Evolutionary conservation across 2,888 invertebrate genomes (phyloP).

Genomic region (Rhabditoides inermis): DNA sequence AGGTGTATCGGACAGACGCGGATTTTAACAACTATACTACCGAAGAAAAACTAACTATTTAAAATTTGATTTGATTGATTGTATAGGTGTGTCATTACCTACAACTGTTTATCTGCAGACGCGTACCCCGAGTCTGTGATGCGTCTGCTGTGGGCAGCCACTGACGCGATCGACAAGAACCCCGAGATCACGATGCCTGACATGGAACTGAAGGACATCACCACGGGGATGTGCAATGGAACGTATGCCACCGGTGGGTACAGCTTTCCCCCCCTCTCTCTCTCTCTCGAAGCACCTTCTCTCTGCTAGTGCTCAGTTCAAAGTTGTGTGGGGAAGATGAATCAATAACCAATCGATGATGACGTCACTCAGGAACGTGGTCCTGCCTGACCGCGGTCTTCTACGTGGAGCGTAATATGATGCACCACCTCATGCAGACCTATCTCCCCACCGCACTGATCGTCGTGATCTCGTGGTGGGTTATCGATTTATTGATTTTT

Average conservation of each 20-base stretch:
- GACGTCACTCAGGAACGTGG: constrained; percentile 55
- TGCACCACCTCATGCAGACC: constrained; percentile 60
- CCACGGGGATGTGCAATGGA: constrained; percentile 47
- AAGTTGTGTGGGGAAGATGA: not conserved
- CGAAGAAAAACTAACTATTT: too few relatives aligned
- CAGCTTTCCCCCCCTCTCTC: not conserved
- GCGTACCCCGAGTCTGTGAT: constrained; percentile 50
- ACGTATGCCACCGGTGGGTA: constrained; percentile 46
- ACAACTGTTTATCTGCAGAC: constrained; percentile 18
- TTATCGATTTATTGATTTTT: not conserved
- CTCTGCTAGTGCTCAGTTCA: not conserved
- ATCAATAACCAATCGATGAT: too few relatives aligned
- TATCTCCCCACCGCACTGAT: constrained; percentile 61
- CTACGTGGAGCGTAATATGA: constrained; percentile 57
- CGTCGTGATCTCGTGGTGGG: constrained; percentile 60
- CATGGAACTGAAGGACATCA: constrained; percentile 40
- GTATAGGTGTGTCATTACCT: too few relatives aligned
- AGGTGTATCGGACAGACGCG: too few relatives aligned
- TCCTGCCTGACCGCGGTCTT: constrained; percentile 60
- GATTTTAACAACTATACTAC: too few relatives aligned
- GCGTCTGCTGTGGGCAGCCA: constrained; percentile 41
- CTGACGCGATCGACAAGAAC: constrained; percentile 45
- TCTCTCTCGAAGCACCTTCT: not conserved
- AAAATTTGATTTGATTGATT: too few relatives aligned
- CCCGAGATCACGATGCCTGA: constrained; percentile 50